phyloP scores from a whole-genome alignment of 2,888 invertebrate species.

The Eilema depressum region DNA sequence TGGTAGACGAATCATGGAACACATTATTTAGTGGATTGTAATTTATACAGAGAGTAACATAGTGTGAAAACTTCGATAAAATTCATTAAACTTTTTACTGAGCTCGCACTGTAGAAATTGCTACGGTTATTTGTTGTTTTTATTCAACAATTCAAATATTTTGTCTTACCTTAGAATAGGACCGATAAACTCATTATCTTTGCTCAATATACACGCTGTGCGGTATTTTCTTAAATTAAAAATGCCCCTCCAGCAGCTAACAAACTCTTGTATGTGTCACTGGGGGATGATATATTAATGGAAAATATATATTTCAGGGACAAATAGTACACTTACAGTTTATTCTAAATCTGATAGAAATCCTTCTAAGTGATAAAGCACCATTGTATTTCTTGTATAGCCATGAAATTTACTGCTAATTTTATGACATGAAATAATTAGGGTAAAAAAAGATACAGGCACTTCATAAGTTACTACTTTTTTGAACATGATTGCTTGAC shows the following conservation, averaged over 20 bases:
- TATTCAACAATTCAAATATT: not conserved
- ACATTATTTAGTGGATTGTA: not conserved
- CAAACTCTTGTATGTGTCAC: not conserved
- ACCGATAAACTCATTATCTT: not conserved
- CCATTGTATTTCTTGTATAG: not conserved
- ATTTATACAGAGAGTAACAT: not conserved
- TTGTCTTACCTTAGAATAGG: not conserved
- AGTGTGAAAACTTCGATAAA: not conserved
- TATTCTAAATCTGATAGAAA: not conserved
- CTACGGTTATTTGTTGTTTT: not conserved
- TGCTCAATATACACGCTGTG: not conserved
- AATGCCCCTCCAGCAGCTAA: not conserved
- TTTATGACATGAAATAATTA: not conserved
- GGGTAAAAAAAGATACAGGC: not conserved
- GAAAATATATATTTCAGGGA: not conserved
- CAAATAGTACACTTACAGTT: not conserved
- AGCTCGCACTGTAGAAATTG: too few relatives aligned
- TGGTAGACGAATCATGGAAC: slow-evolving; percentile 13
- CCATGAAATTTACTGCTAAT: not conserved
- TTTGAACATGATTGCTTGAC: not conserved
- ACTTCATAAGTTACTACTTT: not conserved
- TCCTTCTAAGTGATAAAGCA: not conserved
- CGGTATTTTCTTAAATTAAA: not conserved
- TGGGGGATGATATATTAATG: not conserved
- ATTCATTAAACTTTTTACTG: not conserved